These are phyloP conservation scores for Smutsia gigantea DNA, from an alignment of 2,797 vertebrate species.

Conservation along the genomic window DNA sequence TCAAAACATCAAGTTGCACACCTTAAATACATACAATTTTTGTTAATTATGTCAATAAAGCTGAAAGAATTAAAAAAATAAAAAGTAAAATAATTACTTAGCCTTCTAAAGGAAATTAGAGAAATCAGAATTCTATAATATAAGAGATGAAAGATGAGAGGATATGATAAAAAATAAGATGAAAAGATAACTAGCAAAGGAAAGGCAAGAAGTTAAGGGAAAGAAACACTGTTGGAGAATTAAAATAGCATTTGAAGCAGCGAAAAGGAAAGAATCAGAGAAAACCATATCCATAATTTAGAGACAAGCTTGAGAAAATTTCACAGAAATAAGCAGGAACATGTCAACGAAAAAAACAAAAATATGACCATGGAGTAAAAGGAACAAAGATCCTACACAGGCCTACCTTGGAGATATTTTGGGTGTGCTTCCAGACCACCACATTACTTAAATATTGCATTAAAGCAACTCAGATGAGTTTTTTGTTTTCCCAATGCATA, in stretches of 20 bases:
- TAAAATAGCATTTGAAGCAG: not conserved
- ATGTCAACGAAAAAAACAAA: not conserved
- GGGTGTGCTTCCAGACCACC: no score
- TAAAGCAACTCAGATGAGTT: no score
- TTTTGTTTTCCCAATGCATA: no score
- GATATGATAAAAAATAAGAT: not conserved
- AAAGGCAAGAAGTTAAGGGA: not conserved
- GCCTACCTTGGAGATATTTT: no score
- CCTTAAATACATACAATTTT: not conserved
- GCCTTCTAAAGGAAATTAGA: not conserved
- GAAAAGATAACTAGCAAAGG: not conserved
- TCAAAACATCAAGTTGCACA: not conserved
- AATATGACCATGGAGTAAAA: not conserved
- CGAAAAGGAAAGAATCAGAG: not conserved
- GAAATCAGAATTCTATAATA: not conserved
- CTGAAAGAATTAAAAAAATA: not conserved
- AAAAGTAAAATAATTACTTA: not conserved
- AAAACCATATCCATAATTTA: not conserved
- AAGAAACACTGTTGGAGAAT: not conserved
- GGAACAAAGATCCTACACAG: not conserved
- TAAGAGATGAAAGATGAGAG: not conserved
- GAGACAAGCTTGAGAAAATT: not conserved
- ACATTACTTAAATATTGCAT: no score
- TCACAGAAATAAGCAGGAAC: not conserved
- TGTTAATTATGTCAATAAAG: not conserved